A percentile compares a stretch with the other conserved stretches of the same genome.
Conservation (phyloP, 2,113 vertebrate genomes). For the Nyctereutes procyonoides region DNA sequence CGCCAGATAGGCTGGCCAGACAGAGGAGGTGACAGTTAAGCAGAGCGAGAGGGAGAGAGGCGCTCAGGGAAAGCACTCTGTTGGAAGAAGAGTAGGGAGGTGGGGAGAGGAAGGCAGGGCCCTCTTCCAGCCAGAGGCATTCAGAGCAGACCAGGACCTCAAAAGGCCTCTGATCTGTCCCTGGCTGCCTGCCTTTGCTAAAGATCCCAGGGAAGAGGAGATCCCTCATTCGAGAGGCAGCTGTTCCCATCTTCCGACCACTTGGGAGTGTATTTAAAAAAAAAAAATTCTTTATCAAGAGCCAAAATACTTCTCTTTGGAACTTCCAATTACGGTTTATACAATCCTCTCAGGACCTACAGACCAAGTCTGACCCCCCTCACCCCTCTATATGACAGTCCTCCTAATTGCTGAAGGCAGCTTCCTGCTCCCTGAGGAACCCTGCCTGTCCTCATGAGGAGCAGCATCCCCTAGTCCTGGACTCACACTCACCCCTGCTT, state of each 20-base stretch:
- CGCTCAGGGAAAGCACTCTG: not conserved
- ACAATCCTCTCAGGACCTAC: not conserved
- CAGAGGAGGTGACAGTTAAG: not conserved
- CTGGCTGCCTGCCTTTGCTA: not conserved
- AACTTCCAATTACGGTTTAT: not conserved
- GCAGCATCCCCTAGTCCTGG: not conserved
- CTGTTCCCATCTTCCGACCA: not conserved
- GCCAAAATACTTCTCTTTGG: not conserved
- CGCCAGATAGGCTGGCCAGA: rapidly evolving
- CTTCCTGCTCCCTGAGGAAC: not conserved
- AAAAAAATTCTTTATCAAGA: not conserved
- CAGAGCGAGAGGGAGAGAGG: not conserved
- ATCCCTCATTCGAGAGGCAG: not conserved
- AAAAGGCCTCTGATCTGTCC: not conserved
- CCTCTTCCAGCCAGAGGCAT: not conserved
- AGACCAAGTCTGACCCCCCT: not conserved
- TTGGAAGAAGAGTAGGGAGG: not conserved
- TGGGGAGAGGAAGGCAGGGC: not conserved
- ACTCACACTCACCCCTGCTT: not conserved
- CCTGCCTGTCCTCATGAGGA: not conserved
- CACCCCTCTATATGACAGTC: not conserved
- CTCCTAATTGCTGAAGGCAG: too few species aligned
- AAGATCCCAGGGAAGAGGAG: not conserved
- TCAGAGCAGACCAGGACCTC: not conserved
- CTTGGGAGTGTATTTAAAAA: not conserved